A percentile compares a stretch with the other conserved stretches of the same genome.
Conservation (phyloP, 2,888 invertebrate species). For the Molorchus minor region DNA sequence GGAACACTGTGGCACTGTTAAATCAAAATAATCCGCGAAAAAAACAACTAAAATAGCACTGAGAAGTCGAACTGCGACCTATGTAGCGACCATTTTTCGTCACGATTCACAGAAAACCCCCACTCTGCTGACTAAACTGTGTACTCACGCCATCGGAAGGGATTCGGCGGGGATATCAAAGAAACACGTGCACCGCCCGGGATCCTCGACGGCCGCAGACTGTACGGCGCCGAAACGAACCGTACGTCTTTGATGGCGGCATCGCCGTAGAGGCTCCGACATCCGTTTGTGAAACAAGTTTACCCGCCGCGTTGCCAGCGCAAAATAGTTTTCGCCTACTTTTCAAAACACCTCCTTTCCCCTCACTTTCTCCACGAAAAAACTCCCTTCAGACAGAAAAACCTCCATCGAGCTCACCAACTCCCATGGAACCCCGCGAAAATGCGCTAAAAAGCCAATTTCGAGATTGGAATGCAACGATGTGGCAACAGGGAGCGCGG, state of each 20-base stretch:
- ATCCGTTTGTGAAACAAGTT: slow-evolving; percentile 80
- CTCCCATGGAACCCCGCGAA: neutral
- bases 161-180: slow-evolving; percentile 56
- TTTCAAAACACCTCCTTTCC: slow-evolving; percentile 23
- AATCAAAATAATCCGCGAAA: slow-evolving; percentile 49
- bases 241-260: slow-evolving; percentile 63
- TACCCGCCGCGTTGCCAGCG: slow-evolving; percentile 69
- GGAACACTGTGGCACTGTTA: slow-evolving; percentile 36
- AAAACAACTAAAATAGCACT: slow-evolving; percentile 57
- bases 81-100: slow-evolving; percentile 66
- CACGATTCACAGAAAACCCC: slow-evolving; percentile 64
- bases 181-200: slow-evolving; percentile 32
- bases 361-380: neutral
- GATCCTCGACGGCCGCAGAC: slow-evolving; percentile 17
- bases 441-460: neutral
- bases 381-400: neutral
- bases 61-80: slow-evolving; percentile 64
- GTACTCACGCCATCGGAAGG: slow-evolving; percentile 75
- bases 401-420: neutral
- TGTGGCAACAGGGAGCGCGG: slow-evolving; percentile 74
- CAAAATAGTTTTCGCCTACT: slow-evolving; percentile 45
- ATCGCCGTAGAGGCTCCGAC: slow-evolving; percentile 64
- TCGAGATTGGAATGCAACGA: slow-evolving; percentile 61
- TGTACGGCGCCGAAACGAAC: slow-evolving; percentile 42
- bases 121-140: slow-evolving; percentile 65